These are phyloP conservation scores for Cirrhinus molitorella DNA, from an alignment of 2,797 vertebrate genomes.

Conservation along the genomic window DNA sequence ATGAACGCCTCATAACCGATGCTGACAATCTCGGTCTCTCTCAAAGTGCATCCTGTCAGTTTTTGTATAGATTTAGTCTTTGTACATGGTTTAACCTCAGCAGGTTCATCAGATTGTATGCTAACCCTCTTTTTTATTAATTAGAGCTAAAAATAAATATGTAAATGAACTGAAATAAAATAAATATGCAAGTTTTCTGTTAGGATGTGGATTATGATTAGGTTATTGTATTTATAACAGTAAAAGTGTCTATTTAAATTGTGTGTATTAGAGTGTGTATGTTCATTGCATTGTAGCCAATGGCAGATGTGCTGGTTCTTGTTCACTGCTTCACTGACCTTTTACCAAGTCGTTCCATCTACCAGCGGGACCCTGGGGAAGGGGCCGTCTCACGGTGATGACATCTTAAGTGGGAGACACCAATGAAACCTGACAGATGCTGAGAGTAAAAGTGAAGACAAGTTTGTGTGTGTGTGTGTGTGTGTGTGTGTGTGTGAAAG, in stretches of 20 bases:
- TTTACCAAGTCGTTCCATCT: conserved; percentile 39
- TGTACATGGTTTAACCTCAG: background rate
- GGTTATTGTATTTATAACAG: background rate
- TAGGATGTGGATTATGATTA: background rate
- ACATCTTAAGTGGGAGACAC: conserved; percentile 35
- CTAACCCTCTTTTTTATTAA: background rate
- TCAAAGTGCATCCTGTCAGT: conserved; percentile 39
- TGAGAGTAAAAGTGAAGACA: conserved; percentile 9
- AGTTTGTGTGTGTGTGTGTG: conserved; percentile 17
- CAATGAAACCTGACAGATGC: conserved; percentile 51
- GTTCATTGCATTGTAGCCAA: background rate
- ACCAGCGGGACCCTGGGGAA: conserved; percentile 29
- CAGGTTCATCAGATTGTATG: background rate
- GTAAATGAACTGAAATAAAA: too few species aligned
- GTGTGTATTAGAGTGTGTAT: background rate
- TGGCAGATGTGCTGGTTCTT: background rate
- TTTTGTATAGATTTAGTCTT: conserved; percentile 32
- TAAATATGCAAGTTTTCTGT: too few species aligned
- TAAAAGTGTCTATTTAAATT: background rate
- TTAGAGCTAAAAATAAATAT: too few species aligned
- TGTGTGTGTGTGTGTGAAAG: conserved; percentile 1
- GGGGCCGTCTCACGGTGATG: conserved; percentile 25
- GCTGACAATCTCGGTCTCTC: conserved; percentile 16
- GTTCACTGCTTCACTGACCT: conserved; percentile 45
- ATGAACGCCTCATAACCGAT: conserved; percentile 39